These are phyloP conservation scores for Tachina grossa DNA, from an alignment of 2,888 invertebrate species.

Conservation along the genomic window DNA sequence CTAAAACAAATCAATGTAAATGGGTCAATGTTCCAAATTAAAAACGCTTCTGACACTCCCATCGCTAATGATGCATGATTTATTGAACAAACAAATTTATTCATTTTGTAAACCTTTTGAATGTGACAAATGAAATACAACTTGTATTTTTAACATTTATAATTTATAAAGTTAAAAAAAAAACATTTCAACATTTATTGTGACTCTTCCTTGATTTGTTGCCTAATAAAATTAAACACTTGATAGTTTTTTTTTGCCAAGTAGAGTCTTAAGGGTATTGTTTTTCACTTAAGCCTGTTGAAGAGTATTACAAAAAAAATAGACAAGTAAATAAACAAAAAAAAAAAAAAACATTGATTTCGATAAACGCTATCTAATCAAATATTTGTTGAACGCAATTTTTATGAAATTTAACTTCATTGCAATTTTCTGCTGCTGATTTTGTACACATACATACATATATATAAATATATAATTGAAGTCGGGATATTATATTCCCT, in stretches of 20 bases:
- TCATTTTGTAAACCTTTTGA: background rate
- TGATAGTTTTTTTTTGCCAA: background rate
- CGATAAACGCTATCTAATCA: no score
- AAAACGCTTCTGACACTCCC: constrained; percentile 3
- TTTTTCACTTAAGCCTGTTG: background rate
- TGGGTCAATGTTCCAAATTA: constrained; percentile 10
- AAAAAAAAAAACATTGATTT: no score
- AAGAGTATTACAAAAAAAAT: background rate
- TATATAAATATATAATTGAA: no score
- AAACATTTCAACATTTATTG: background rate
- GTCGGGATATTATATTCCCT: no score
- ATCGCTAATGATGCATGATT: constrained; percentile 12
- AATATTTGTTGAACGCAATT: no score
- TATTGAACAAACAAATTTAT: background rate
- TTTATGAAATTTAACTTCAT: no score
- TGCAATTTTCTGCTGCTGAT: no score
- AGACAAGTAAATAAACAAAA: background rate
- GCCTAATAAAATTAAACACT: constrained; percentile 1
- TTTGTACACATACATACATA: no score
- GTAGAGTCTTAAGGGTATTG: background rate
- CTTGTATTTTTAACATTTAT: background rate
- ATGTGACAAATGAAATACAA: background rate
- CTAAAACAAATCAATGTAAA: background rate
- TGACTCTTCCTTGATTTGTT: background rate
- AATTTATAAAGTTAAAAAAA: background rate